Percentiles rank a stretch among this genome's conserved stretches.
These are phyloP conservation scores for Calephelis nemesis DNA, from an alignment of 1,140 invertebrate species.

Conservation along the genomic window DNA sequence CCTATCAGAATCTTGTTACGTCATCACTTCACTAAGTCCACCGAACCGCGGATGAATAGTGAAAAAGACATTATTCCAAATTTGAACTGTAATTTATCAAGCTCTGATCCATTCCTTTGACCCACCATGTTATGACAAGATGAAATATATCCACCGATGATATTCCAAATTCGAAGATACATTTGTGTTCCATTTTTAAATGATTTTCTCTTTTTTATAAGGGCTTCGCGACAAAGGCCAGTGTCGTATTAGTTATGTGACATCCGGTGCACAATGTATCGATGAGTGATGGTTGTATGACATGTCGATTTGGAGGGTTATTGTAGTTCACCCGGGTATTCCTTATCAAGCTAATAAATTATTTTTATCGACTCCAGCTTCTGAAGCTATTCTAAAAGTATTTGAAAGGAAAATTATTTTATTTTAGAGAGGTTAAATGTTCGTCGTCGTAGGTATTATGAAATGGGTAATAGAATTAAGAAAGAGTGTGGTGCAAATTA, in stretches of 20 bases:
- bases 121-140: slow-evolving; percentile 75
- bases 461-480: no score
- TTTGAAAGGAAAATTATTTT: background rate
- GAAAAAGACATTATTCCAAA: slow-evolving; percentile 78
- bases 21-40: slow-evolving; percentile 60
- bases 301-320: slow-evolving; percentile 42
- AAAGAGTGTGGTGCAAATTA: slow-evolving; percentile 5
- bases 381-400: background rate
- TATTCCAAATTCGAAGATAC: slow-evolving; percentile 68
- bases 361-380: slow-evolving; percentile 21
- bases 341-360: slow-evolving; percentile 30
- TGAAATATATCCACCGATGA: slow-evolving; percentile 73
- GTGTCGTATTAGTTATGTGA: slow-evolving; percentile 65
- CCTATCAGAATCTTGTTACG: slow-evolving; percentile 48
- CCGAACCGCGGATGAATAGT: slow-evolving; percentile 55
- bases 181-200: slow-evolving; percentile 52
- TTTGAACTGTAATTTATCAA: slow-evolving; percentile 76
- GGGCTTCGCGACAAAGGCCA: slow-evolving; percentile 44
- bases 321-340: slow-evolving; percentile 39
- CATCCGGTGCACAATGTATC: slow-evolving; percentile 61
- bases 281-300: slow-evolving; percentile 57
- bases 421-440: background rate
- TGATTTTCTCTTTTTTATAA: slow-evolving; percentile 19
- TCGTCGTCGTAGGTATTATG: background rate
- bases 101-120: slow-evolving; percentile 63